Percentiles rank a stretch among this genome's conserved stretches.
Evolutionary conservation across 2,888 invertebrate genomes (phyloP).

Genomic region (Drosophila pegasa): DNA sequence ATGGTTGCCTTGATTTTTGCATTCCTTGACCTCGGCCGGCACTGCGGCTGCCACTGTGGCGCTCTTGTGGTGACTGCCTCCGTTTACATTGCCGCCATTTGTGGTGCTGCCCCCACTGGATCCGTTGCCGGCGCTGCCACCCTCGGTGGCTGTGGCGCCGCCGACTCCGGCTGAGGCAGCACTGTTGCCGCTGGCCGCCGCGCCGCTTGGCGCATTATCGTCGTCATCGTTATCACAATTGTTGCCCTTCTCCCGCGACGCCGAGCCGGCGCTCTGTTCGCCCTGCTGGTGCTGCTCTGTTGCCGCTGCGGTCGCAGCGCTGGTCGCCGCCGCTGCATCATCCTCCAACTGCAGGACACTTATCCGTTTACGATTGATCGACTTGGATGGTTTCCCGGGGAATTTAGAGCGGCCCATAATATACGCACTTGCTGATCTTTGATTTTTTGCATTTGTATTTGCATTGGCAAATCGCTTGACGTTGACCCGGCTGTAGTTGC

Average conservation of each 20-base stretch:
- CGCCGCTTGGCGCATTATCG: slow-evolving; percentile 71
- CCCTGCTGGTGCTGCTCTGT: slow-evolving; percentile 44
- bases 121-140: slow-evolving; percentile 42
- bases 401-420: slow-evolving; percentile 86
- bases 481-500: slow-evolving; percentile 21
- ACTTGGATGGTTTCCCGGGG: slow-evolving; percentile 95
- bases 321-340: slow-evolving; percentile 54
- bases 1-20: slow-evolving; percentile 51
- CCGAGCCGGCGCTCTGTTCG: slow-evolving; percentile 56
- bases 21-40: slow-evolving; percentile 40
- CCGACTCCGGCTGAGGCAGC: slow-evolving; percentile 27
- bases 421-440: slow-evolving; percentile 53
- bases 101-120: slow-evolving; percentile 39
- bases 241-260: slow-evolving; percentile 69
- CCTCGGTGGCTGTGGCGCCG: slow-evolving; percentile 27
- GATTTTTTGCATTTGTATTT: slow-evolving; percentile 63
- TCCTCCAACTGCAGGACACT: slow-evolving; percentile 88
- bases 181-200: slow-evolving; percentile 40
- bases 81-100: slow-evolving; percentile 52
- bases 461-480: slow-evolving; percentile 46
- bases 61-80: slow-evolving; percentile 57
- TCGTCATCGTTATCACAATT: slow-evolving; percentile 79
- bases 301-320: slow-evolving; percentile 41
- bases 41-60: slow-evolving; percentile 26
- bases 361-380: slow-evolving; percentile 93